These are phyloP conservation scores for Melanotaenia maccullochi DNA, from an alignment of 2,797 vertebrate genomes.

Conservation along the genomic window DNA sequence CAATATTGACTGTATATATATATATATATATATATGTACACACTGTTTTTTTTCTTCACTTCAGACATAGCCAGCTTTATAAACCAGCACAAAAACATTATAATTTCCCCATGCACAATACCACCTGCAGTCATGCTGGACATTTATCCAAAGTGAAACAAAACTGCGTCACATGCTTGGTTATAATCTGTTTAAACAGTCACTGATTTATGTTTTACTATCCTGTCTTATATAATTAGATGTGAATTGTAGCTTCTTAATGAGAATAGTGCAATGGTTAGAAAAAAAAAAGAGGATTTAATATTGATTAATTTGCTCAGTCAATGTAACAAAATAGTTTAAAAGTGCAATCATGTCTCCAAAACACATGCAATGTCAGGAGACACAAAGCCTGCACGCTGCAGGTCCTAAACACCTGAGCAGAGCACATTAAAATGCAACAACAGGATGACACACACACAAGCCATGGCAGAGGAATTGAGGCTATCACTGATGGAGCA, in stretches of 20 bases:
- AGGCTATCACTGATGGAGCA: slow-evolving; percentile 6
- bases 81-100: background rate
- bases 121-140: background rate
- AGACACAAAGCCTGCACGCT: background rate
- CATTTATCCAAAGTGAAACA: background rate
- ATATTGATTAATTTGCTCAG: background rate
- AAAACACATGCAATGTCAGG: background rate
- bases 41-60: background rate
- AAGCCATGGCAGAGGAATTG: background rate
- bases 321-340: background rate
- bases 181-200: background rate
- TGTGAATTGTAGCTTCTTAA: background rate
- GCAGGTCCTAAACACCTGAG: background rate
- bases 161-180: background rate
- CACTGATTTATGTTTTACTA: background rate
- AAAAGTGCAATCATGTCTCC: background rate
- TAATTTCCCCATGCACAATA: background rate
- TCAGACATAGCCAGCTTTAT: background rate
- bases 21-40: too few species aligned
- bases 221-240: slow-evolving; percentile 1
- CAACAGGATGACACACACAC: background rate
- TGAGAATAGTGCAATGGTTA: background rate
- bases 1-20: background rate
- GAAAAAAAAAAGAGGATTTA: background rate
- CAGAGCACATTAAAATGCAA: background rate